Conservation (phyloP, 2,797 vertebrate species). For the Intellagama lesueurii region DNA sequence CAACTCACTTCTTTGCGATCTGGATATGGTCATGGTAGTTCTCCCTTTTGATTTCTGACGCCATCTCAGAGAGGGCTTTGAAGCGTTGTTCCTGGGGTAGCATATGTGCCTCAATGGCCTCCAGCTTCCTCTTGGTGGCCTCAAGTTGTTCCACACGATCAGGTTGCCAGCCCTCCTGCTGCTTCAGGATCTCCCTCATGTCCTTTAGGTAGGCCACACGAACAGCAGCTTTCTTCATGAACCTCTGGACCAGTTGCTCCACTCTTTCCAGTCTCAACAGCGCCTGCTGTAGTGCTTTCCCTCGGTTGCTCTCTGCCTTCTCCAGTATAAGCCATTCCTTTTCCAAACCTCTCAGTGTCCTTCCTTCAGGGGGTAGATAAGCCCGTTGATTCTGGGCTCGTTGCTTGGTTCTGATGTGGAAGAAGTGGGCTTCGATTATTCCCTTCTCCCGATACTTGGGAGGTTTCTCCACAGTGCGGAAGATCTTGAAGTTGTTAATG, state of each 20-base stretch:
- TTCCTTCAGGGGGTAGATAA: constrained; percentile 85
- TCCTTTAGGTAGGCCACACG: constrained; percentile 87
- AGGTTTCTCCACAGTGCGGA: constrained; percentile 89
- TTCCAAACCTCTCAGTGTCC: constrained; percentile 84
- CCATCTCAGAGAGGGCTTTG: constrained; percentile 82
- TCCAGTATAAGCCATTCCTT: constrained; percentile 86
- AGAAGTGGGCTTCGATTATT: constrained; percentile 87
- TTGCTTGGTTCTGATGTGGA: constrained; percentile 86
- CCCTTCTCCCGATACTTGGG: constrained; percentile 89
- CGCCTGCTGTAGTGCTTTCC: constrained; percentile 82
- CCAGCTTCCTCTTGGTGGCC: constrained; percentile 83
- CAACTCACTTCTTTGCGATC: constrained; percentile 79
- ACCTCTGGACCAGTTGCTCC: constrained; percentile 88
- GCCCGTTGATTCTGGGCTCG: constrained; percentile 87
- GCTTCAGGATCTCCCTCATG: constrained; percentile 80
- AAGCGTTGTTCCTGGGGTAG: constrained; percentile 86
- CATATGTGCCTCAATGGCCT: constrained; percentile 85
- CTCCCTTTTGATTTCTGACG: constrained; percentile 78
- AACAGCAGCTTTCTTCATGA: constrained; percentile 85
- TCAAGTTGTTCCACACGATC: constrained; percentile 77
- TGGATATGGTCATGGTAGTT: constrained; percentile 85
- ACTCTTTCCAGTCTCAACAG: constrained; percentile 86
- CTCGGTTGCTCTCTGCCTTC: constrained; percentile 84
- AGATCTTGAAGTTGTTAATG: constrained; percentile 85
- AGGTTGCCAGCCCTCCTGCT: constrained; percentile 74